phyloP scores from a whole-genome alignment of 1,140 invertebrate genomes.

The Druon quercuslanigerum region DNA sequence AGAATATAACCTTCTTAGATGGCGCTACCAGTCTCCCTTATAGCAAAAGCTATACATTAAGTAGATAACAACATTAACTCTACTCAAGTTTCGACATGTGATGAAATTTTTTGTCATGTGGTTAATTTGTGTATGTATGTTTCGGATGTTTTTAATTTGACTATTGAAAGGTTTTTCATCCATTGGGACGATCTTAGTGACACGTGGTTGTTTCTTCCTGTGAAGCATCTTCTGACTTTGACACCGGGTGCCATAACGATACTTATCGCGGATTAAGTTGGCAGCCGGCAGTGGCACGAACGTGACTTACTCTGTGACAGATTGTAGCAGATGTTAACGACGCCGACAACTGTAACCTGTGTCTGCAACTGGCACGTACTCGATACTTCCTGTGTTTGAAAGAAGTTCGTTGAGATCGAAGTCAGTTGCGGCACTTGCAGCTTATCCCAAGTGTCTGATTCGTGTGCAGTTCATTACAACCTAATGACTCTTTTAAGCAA shows the following conservation, averaged over 20 bases:
- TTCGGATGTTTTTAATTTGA: not conserved
- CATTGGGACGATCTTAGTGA: constrained; percentile 15
- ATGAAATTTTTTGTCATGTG: not conserved
- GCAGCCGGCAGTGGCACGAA: constrained; percentile 44
- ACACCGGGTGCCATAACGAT: constrained; percentile 47
- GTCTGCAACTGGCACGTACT: constrained; percentile 33
- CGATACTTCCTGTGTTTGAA: constrained; percentile 52
- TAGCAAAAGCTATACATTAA: too few relatives aligned
- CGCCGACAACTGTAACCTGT: constrained; percentile 49
- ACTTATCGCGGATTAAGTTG: constrained; percentile 53
- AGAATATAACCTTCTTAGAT: too few relatives aligned
- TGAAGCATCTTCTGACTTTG: constrained; percentile 47
- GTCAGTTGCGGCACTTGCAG: constrained; percentile 2
- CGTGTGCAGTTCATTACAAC: constrained; percentile 14
- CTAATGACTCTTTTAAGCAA: constrained; percentile 9
- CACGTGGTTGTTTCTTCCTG: constrained; percentile 39
- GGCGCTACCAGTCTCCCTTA: too few relatives aligned
- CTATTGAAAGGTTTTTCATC: not conserved
- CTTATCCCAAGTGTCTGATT: constrained; percentile 22
- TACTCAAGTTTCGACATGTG: not conserved
- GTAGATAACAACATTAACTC: too few relatives aligned
- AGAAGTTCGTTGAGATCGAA: constrained; percentile 38
- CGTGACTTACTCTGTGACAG: constrained; percentile 55
- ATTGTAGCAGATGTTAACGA: constrained; percentile 55
- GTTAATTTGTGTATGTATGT: not conserved